These are phyloP conservation scores for Paedocypris micromegethes DNA, from an alignment of 2,797 vertebrate species.

Conservation along the genomic window DNA sequence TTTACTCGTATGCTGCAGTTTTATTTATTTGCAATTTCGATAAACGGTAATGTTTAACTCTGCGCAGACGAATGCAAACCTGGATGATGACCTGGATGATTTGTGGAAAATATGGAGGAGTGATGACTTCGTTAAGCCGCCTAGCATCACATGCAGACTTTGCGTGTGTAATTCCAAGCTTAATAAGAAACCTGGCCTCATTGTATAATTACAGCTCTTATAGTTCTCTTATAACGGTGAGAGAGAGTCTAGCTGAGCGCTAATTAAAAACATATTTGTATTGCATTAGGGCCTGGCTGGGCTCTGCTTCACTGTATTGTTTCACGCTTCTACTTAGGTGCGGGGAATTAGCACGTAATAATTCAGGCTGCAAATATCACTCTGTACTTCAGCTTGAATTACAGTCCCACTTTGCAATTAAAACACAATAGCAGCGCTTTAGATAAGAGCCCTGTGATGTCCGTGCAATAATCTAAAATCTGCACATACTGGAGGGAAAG, in stretches of 20 bases:
- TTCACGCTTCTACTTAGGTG: conserved; percentile 44
- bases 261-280: conserved; percentile 78
- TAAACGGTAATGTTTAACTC: neutral
- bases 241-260: conserved; percentile 64
- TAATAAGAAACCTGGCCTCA: conserved; percentile 68
- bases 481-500: conserved; percentile 7
- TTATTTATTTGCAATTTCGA: too few species aligned
- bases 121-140: conserved; percentile 42
- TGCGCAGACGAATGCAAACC: conserved; percentile 3
- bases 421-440: conserved; percentile 18
- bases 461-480: conserved; percentile 1
- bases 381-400: conserved; percentile 41
- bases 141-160: conserved; percentile 63
- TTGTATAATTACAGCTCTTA: conserved; percentile 74
- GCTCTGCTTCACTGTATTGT: conserved; percentile 46
- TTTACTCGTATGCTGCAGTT: too few species aligned
- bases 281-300: conserved; percentile 55
- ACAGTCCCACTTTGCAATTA: conserved; percentile 49
- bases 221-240: conserved; percentile 67
- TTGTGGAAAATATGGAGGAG: conserved; percentile 52
- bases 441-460: neutral
- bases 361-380: conserved; percentile 35
- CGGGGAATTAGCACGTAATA: conserved; percentile 38
- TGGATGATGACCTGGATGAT: conserved; percentile 28
- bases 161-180: conserved; percentile 67